Base-by-base conservation (phyloP, 2,113 vertebrate species). In the Cercocebus atys region DNA sequence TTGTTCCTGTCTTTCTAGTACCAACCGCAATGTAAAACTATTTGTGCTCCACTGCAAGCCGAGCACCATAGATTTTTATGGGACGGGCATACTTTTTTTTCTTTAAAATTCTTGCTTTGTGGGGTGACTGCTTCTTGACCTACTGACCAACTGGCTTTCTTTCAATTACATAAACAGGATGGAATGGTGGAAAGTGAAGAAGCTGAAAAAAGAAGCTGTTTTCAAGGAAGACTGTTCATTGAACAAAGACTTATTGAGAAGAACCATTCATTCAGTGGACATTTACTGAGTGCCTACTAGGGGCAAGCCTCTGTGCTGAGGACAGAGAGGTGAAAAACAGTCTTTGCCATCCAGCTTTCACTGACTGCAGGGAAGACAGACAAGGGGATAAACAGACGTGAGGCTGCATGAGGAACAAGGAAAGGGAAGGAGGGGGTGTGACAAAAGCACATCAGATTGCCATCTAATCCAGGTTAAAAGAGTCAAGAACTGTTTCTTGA, bases 81-180 rank as follows among this genome's bases (percentile, higher is more conserved):
- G 88, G 90, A 78, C 2, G 13, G 40, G 50, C 30, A 45, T 55
- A n/a, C n/a, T 89, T 68, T 87, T 61, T 87, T 47, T 55, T 27
- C 43, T 92, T 91, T 85, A 68, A 95, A 66, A 94, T 89, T 84
- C 86, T 86, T 76, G 79, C 88, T 75, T 90, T 88, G 68, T 27
- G 2, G 2, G 61, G 45, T 85, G 81, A 95, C 55, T 79, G 89
- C 85, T 96, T 94, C 92, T 93, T 97, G 95, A 97, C 96, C 95
- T 97, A 97, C 95, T 98, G 91, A 97, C 95, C 95, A 93, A 81
- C 52, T 97, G 80, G 89, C 92, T 96, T 95, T 94, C 61, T 95
- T 94, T 92, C 88, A 89, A 57, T 97, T 84, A 95, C 59, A 96
- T 87, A 90, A 95, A 93, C 93, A 97, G 89, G 85, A 88, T 84